Evolutionary conservation across 2,797 vertebrate genomes (phyloP), one percentile per base, ranked within the genome.

Genomic region (Fringilla coelebs): DNA sequence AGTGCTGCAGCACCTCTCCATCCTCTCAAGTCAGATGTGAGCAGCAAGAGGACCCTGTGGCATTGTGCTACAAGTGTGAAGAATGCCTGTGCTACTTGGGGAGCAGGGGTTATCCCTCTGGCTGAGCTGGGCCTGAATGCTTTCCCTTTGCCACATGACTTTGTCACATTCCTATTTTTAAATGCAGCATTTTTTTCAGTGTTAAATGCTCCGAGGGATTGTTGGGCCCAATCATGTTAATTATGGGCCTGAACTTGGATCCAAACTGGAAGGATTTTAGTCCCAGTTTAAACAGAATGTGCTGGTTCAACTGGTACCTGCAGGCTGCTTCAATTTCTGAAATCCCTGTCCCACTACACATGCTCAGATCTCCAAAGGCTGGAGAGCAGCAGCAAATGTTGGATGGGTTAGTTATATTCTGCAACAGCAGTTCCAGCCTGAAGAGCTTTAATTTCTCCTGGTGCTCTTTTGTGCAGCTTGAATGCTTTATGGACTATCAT

Each of bases 401-500:
- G 93, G 65, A 89, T 75, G 84, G 60, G 71, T 71, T 3, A 43
- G 78, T 86, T 66, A 52, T 45, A 76, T n/a, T 88, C 86, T 58
- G 52, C 49, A 80, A 66, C 52, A 48, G 46, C 49, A 68, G 32
- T 52, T 71, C 71, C 88, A 95, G 67, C 57, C 63, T 83, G 78
- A 85, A 87, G 58, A 88, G 29, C 67, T 88, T 85, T 90, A 74
- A 94, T 94, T 92, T 94, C 70, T 96, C 68, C 61, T 6, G 3
- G 21, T 62, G 46, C 57, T 93, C 36, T 81, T 90, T 66, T 63
- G 60, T 82, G 86, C 67, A 93, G 51, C 67, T 28, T 60, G 62
- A 73, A 62, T 87, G 49, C 60, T 88, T 91, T 36, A 34, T 81
- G 67, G 55, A 13, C 63, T 71, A 14, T 67, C 88, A 88, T 84